Evolutionary conservation across 2,113 vertebrate genomes (phyloP).

Genomic region (Aegithalos caudatus): DNA sequence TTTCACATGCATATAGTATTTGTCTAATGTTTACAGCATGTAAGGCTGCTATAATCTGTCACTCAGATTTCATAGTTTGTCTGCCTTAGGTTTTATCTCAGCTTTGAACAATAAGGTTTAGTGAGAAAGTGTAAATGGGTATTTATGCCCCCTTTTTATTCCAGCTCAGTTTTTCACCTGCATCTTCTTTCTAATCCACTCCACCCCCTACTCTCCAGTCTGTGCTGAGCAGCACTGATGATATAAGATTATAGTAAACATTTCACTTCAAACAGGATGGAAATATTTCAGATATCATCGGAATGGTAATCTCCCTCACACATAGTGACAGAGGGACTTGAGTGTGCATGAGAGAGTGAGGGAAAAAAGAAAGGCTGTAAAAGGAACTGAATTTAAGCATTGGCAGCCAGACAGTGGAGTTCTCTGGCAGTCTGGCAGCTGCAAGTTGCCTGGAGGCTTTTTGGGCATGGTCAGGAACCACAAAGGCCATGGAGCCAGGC

Average conservation of each 20-base stretch:
- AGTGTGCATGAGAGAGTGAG: rapidly evolving
- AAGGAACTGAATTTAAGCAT: neutral
- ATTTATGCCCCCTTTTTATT: neutral
- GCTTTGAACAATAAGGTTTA: neutral
- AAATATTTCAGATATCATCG: neutral
- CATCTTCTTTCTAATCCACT: neutral
- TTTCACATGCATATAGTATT: neutral
- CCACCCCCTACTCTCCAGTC: neutral
- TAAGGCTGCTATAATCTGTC: neutral
- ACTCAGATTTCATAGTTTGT: neutral
- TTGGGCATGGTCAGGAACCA: neutral
- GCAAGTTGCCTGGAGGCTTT: neutral
- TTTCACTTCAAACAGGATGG: neutral
- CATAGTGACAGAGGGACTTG: neutral
- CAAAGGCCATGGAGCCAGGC: neutral
- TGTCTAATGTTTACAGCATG: neutral
- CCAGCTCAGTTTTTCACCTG: neutral
- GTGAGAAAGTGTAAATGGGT: neutral
- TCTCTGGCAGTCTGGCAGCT: neutral
- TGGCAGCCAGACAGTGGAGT: neutral
- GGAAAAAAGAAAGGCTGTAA: neutral
- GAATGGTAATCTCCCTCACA: neutral
- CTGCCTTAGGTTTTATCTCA: neutral
- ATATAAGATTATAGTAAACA: neutral
- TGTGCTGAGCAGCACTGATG: neutral